phyloP scores from a whole-genome alignment of 2,888 invertebrate species.

The Eudasyphora cyanicolor region DNA sequence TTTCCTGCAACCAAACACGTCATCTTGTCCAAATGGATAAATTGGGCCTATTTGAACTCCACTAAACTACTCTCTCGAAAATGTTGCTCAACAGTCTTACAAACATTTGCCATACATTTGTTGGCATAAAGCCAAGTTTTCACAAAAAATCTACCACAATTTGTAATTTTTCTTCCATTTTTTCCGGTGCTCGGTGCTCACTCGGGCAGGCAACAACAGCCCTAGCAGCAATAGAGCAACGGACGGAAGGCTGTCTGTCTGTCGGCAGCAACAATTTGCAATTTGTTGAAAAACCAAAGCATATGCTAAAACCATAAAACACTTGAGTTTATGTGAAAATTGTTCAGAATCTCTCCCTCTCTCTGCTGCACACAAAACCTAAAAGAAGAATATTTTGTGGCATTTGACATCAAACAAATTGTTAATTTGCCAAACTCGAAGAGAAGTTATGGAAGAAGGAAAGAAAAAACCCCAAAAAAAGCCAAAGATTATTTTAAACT shows the following conservation, averaged over 20 bases:
- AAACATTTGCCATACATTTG: background rate
- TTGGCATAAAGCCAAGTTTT: slow-evolving; percentile 21
- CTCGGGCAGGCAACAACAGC: no score
- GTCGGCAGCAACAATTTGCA: slow-evolving; percentile 7
- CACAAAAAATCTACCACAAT: slow-evolving; percentile 29
- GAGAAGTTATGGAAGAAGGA: background rate
- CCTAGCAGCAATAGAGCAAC: background rate
- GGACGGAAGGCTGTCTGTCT: background rate
- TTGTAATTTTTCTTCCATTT: background rate
- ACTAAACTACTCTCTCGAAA: background rate
- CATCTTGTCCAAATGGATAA: background rate
- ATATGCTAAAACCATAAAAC: slow-evolving; percentile 20
- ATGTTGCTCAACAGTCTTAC: background rate
- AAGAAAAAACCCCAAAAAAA: background rate
- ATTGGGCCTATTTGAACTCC: background rate
- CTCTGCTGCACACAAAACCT: background rate
- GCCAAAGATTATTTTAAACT: background rate
- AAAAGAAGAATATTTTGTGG: slow-evolving; percentile 29
- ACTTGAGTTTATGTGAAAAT: slow-evolving; percentile 15
- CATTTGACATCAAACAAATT: slow-evolving; percentile 38
- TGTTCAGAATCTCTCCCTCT: no score
- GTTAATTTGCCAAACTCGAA: slow-evolving; percentile 38
- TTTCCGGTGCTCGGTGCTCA: background rate
- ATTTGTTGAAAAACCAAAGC: slow-evolving; percentile 30
- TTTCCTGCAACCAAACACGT: background rate